Base-by-base conservation (phyloP, 2,797 vertebrate species). In the Sebastolobus alascanus region DNA sequence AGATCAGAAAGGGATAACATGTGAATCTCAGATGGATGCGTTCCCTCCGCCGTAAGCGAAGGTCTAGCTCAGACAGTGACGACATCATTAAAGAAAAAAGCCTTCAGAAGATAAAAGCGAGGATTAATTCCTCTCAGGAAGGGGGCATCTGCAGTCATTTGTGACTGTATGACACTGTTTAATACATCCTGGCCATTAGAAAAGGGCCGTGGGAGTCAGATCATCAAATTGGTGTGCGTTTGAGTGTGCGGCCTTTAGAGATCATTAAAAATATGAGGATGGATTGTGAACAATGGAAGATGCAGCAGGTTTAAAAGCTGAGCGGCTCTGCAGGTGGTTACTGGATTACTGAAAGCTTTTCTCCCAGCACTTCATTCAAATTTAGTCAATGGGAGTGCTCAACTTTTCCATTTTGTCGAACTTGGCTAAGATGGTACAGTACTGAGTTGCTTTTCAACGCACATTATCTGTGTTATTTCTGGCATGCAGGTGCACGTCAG, bases 11-110 rank as follows among this genome's bases (percentile, higher is more conserved):
- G 68, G 40, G 38, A 68, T 72, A 78, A 73, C 60, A 29, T 35
- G 16, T 60, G 61, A 82, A 82, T 67, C 65, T 35, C 27, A 84
- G 80, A 79, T 55, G 58, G 69, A 73, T 68, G 55, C 50, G 74
- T 68, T 79, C 77, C 66, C 61, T 78, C 16, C 0, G 9, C 61
- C 52, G 35, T 59, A 38, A 38, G 27, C 0, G 38, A 73, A 25
- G 64, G 60, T 64, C 37, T 12, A 16, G 37, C 75, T 80, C 75
- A 50, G 20, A 68, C 20, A 33, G 12, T 35, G 84, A 40, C 6
- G 35, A 61, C 31, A n/a, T 8, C 29, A 50, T 78, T 65, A 73
- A 14, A 77, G 76, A 78, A 70, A 80, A 60, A 25, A 35, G 22
- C 59, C 68, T 54, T 78, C 5, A 72, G 75, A n/a, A 33, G 71